These are phyloP conservation scores for Sinosuthora webbiana DNA, from an alignment of 2,113 vertebrate species.

Conservation along the genomic window DNA sequence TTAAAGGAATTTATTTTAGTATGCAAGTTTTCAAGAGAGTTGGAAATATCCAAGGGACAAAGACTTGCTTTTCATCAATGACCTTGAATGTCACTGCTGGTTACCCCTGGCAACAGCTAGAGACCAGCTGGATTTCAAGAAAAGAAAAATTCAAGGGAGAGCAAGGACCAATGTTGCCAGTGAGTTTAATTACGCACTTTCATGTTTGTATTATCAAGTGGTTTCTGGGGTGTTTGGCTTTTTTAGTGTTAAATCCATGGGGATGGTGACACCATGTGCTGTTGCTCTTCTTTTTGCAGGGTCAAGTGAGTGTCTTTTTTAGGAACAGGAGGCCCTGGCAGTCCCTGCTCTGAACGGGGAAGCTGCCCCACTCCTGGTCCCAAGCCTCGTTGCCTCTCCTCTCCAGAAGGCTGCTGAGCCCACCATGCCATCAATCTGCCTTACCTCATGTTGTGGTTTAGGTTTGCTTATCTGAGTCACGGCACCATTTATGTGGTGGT, in stretches of 20 bases:
- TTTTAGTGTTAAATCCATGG: neutral
- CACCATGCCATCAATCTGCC: rapidly evolving
- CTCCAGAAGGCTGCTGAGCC: neutral
- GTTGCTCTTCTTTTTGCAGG: neutral
- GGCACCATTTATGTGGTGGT: too few relatives aligned
- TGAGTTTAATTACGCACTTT: neutral
- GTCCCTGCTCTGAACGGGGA: neutral
- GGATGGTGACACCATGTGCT: neutral
- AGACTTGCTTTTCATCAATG: neutral
- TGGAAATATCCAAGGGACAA: neutral
- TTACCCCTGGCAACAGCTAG: slow-evolving; percentile 10
- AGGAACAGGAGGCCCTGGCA: neutral
- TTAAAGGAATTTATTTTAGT: neutral
- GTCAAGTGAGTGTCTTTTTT: neutral
- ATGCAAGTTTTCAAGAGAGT: neutral
- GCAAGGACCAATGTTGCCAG: neutral
- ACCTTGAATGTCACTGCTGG: neutral
- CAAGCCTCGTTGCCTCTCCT: rapidly evolving
- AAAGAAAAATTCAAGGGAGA: neutral
- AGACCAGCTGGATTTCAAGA: slow-evolving; percentile 11
- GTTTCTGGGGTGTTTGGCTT: neutral
- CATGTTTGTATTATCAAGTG: slow-evolving; percentile 17
- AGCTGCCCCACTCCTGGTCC: neutral
- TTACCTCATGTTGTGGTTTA: too few relatives aligned
- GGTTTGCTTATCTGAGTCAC: too few relatives aligned